Evolutionary conservation across 1,140 invertebrate genomes (phyloP).

Genomic region (Notospermus geniculatus): DNA sequence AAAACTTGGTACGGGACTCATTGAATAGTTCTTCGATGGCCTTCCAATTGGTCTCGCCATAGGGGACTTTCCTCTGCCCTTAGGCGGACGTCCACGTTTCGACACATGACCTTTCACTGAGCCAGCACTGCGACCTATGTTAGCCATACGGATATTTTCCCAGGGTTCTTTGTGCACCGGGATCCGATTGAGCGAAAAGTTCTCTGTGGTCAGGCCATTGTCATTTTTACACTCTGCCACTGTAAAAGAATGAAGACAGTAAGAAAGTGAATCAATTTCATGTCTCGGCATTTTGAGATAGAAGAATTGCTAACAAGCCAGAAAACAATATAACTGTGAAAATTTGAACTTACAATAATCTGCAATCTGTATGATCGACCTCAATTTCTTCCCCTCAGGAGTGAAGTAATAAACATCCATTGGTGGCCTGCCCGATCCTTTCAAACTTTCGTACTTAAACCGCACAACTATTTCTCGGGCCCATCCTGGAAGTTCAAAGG

Average conservation of each 20-base stretch:
- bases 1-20: neutral
- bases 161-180: slow-evolving; percentile 37
- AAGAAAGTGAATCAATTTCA: neutral
- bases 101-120: slow-evolving; percentile 6
- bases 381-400: slow-evolving; percentile 37
- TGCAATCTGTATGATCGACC: slow-evolving; percentile 30
- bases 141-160: slow-evolving; percentile 38
- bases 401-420: slow-evolving; percentile 43
- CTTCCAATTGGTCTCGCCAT: slow-evolving; percentile 3
- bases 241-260: slow-evolving; percentile 6
- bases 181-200: slow-evolving; percentile 38
- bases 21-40: neutral
- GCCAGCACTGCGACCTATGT: neutral
- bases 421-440: slow-evolving; percentile 14
- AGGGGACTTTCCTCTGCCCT: slow-evolving; percentile 8
- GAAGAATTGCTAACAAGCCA: neutral
- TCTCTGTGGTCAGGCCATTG: slow-evolving; percentile 27
- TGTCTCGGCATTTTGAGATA: neutral
- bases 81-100: slow-evolving; percentile 1
- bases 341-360: slow-evolving; percentile 32
- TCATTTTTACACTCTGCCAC: slow-evolving; percentile 24
- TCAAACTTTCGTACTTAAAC: slow-evolving; percentile 27
- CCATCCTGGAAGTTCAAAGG: slow-evolving; percentile 32
- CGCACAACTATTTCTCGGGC: slow-evolving; percentile 39
- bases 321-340: slow-evolving; percentile 11